Percentiles rank a stretch among this genome's conserved stretches.
Evolutionary conservation across 2,888 invertebrate species (phyloP).

Genomic region (Arge pagana): DNA sequence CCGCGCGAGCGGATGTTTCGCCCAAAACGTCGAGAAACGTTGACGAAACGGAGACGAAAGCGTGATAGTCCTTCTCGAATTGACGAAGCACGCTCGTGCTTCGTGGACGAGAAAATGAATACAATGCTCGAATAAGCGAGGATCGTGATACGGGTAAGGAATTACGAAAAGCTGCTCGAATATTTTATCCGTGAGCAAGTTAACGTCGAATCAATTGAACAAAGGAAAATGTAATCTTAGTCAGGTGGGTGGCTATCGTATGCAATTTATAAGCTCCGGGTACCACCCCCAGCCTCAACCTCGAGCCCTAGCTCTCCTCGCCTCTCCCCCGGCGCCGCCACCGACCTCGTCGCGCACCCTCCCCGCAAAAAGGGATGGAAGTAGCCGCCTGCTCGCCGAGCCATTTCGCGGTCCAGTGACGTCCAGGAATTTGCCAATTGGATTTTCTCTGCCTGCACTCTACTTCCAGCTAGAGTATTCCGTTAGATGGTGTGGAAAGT

Average conservation of each 20-base stretch:
- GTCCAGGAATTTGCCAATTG: constrained; percentile 56
- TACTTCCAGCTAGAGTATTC: constrained; percentile 45
- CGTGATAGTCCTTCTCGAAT: too few species aligned
- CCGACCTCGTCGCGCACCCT: constrained; percentile 33
- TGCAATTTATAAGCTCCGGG: constrained; percentile 52
- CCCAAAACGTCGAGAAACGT: too few species aligned
- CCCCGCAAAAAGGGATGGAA: constrained; percentile 42
- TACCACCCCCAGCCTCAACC: constrained; percentile 19
- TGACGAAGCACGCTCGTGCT: too few species aligned
- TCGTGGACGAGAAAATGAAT: too few species aligned
- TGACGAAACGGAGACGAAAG: too few species aligned
- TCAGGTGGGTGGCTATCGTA: constrained; percentile 45
- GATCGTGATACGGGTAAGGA: too few species aligned
- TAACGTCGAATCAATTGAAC: constrained; percentile 48
- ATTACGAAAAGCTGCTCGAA: neutral
- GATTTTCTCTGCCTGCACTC: constrained; percentile 53
- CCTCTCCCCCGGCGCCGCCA: constrained; percentile 20
- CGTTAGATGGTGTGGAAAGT: constrained; percentile 51
- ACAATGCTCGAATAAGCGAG: too few species aligned
- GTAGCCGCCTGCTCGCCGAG: constrained; percentile 49
- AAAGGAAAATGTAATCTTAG: constrained; percentile 44
- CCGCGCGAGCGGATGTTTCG: too few species aligned
- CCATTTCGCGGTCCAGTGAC: constrained; percentile 57
- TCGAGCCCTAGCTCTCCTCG: neutral
- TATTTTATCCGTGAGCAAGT: too few species aligned